phyloP scores from a whole-genome alignment of 2,797 vertebrate genomes.

The Anas flavirostris region DNA sequence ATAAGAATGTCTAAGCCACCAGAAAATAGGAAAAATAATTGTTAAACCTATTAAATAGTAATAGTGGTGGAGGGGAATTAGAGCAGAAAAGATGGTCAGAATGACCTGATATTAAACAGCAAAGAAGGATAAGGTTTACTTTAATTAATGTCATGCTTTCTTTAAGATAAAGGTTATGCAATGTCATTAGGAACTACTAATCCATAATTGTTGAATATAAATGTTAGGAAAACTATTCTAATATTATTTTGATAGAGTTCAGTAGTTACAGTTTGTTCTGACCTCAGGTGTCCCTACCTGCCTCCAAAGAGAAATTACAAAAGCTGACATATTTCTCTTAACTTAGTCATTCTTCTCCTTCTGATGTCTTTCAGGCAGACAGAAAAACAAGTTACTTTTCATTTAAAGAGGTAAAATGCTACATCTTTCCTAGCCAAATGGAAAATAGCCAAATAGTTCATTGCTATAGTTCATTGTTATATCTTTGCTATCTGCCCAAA shows the following conservation, averaged over 20 bases:
- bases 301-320: neutral
- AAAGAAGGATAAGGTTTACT: slow-evolving; percentile 18
- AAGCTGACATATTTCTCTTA: neutral
- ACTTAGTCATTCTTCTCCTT: neutral
- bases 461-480: neutral
- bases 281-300: neutral
- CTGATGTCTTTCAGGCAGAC: neutral
- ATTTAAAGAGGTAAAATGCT: neutral
- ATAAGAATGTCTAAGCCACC: neutral
- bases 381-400: neutral
- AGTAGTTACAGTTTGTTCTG: neutral
- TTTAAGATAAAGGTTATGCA: slow-evolving; percentile 37
- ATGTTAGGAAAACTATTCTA: neutral
- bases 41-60: slow-evolving; percentile 5
- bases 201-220: neutral
- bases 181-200: slow-evolving; percentile 19
- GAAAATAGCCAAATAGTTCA: neutral
- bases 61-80: slow-evolving; percentile 6
- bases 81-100: slow-evolving; percentile 26
- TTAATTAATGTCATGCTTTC: slow-evolving; percentile 49
- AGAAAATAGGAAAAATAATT: slow-evolving; percentile 39
- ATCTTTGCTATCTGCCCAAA: neutral
- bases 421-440: neutral
- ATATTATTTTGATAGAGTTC: neutral
- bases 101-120: slow-evolving; percentile 43